phyloP scores from a whole-genome alignment of 2,888 invertebrate species.

The Melinaea marsaeus region DNA sequence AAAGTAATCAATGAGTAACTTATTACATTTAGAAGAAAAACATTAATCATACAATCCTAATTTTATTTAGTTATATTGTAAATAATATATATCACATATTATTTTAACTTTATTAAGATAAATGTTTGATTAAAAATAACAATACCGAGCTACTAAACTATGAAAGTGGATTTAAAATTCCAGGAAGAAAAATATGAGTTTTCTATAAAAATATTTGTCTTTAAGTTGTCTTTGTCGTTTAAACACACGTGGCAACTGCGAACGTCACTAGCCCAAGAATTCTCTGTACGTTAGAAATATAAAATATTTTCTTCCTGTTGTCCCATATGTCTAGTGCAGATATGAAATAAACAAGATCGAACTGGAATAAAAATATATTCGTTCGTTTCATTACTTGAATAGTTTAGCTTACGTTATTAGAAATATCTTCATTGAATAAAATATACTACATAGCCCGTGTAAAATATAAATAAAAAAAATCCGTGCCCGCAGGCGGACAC shows the following conservation, averaged over 20 bases:
- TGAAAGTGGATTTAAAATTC: neutral
- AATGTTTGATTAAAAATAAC: neutral
- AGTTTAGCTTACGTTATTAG: no score
- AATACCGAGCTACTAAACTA: neutral
- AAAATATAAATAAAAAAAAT: no score
- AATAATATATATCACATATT: neutral
- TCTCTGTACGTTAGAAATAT: slow-evolving; percentile 3
- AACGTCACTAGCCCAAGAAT: slow-evolving; percentile 15
- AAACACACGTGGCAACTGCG: slow-evolving; percentile 18
- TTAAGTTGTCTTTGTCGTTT: slow-evolving; percentile 21
- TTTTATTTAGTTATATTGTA: neutral
- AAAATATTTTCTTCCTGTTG: slow-evolving; percentile 5
- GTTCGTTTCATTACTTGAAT: no score
- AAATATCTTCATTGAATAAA: no score
- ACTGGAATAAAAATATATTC: neutral
- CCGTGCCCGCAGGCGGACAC: no score
- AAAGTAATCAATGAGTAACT: slow-evolving; percentile 8
- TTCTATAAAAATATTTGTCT: slow-evolving; percentile 22
- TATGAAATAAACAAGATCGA: neutral
- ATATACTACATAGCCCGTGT: no score
- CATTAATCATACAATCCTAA: neutral
- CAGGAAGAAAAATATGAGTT: neutral
- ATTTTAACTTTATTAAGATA: no score
- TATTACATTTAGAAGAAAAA: neutral
- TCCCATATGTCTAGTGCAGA: slow-evolving; percentile 5